Evolutionary conservation across 2,888 invertebrate species (phyloP).

Genomic region (Acheta domesticus): DNA sequence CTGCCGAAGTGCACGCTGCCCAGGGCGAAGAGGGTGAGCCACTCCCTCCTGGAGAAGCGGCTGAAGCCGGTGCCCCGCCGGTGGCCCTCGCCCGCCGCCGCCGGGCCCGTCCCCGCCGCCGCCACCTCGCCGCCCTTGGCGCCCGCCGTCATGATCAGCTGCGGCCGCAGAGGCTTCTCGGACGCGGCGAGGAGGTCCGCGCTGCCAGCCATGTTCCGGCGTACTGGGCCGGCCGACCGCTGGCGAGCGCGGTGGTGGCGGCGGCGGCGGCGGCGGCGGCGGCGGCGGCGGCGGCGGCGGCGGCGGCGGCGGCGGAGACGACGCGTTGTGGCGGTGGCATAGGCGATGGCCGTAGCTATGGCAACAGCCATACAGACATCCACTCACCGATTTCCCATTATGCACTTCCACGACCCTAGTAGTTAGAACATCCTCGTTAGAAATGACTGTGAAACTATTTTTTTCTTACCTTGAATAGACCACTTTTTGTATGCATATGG

Average conservation of each 20-base stretch:
- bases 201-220: background rate
- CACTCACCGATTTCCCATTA: no score
- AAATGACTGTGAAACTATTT: no score
- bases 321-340: no score
- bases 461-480: no score
- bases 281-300: background rate
- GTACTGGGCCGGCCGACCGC: background rate
- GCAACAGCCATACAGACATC: no score
- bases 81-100: background rate
- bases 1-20: constrained; percentile 48
- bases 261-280: background rate
- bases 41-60: constrained; percentile 42
- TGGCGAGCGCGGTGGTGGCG: background rate
- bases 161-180: background rate
- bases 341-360: no score
- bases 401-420: no score
- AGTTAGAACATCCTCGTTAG: no score
- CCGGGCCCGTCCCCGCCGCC: background rate
- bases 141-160: background rate
- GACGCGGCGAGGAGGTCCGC: background rate
- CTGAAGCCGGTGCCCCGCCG: background rate
- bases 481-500: no score
- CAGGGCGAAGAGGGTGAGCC: constrained; percentile 45
- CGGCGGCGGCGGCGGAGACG: background rate
- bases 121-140: background rate